Base-by-base conservation (phyloP, 2,888 invertebrate species). In the Heliconius erato region DNA sequence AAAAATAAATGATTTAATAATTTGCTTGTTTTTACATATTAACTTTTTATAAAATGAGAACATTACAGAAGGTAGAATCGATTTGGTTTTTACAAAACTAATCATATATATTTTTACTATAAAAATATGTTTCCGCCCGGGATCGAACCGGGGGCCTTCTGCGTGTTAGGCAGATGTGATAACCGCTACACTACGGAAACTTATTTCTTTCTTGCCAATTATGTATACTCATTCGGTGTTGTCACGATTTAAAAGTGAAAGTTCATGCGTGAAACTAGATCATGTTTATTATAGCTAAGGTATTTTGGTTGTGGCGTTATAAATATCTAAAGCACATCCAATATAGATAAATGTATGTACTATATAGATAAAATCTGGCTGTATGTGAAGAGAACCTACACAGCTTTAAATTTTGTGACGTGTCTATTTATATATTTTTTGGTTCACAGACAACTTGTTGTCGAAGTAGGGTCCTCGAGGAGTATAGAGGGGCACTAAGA, bases 101-200 rank as follows among this genome's bases (percentile, higher is more conserved):
- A 49, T 49, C 12, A 49, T 5, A 49, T 49, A 14, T 49, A 49
- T 49, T 16, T 16, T 49, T 49, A 49, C 16, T 49, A 49, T 16
- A 49, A 84, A 91, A 81, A 86, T 89, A 90, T 97, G 97, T 97
- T 97, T 97, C 97, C 97, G 97, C 97, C 97, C 97, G 97, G 97
- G 97, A 97, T 98, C 97, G 97, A 98, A 98, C 98, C 97, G 97
- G 97, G 97, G 98, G 97, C 98, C 98, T 98, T 98, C 97, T 97
- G 98, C 98, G 98, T 98, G 98, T 98, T 97, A 98, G 97, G 98
- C 98, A 97, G 98, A 97, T 97, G 98, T 98, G 98, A 98, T 98
- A 98, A 98, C 98, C 98, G 97, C 98, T 98, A 97, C 97, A 97
- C 97, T 97, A 97, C 97, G 97, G 97, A 97, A 97, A 97, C 97